Conservation (phyloP, 2,797 vertebrate species). For the Gallirallus australis region DNA sequence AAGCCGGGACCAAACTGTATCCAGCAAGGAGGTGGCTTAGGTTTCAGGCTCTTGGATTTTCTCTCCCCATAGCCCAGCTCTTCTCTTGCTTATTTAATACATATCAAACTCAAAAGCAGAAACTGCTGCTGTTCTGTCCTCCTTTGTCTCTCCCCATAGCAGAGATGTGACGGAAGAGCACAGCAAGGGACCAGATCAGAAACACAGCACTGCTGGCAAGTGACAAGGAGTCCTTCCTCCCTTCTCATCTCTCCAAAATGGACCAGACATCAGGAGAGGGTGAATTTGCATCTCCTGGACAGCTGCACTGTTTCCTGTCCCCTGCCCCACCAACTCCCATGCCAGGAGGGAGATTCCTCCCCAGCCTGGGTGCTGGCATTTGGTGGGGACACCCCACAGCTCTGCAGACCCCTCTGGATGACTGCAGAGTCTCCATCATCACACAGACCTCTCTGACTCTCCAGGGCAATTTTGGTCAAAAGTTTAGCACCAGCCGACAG, state of each 20-base stretch:
- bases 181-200: background rate
- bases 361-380: background rate
- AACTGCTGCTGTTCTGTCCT: background rate
- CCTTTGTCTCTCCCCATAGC: background rate
- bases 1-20: background rate
- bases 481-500: slow-evolving; percentile 22
- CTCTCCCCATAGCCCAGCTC: background rate
- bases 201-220: background rate
- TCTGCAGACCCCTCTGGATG: background rate
- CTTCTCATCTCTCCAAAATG: background rate
- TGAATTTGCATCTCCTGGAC: background rate
- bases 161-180: background rate
- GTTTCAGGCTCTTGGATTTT: background rate
- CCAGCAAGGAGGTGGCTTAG: background rate
- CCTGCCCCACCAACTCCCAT: background rate
- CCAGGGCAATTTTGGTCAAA: background rate
- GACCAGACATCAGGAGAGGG: background rate
- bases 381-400: background rate
- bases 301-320: background rate
- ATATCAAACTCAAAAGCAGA: background rate
- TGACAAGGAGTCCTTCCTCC: background rate
- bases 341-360: background rate
- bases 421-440: background rate
- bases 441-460: accelerated
- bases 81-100: background rate